Evolutionary conservation across 1,140 invertebrate species (phyloP), one percentile per base, ranked within the genome.

Genomic region (Panagrolaimus sp.): DNA sequence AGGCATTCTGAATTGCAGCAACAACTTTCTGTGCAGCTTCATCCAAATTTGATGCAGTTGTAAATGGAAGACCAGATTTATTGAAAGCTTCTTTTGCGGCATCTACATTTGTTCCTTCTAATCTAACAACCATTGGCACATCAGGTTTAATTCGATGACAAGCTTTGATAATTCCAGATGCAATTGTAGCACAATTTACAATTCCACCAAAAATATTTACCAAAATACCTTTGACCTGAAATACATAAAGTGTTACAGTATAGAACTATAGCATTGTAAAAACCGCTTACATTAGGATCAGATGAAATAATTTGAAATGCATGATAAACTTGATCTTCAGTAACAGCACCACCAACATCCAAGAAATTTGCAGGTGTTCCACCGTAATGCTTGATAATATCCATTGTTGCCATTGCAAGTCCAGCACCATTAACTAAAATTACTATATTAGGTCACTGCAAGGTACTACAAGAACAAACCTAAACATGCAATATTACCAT

Each of bases 311-410:
- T 92, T 85, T 92, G 91, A 84, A 97, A 93, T 63, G 94, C 94
- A 82, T 94, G 92, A 78, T 91, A 90, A 11, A 98, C 94, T 85
- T 93, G 91, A 66, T 84, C 72, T 25, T 92, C 89, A 25, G 92
- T 91, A n/a, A 94, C 93, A 66, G 92, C 91, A 72, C 94, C 94
- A 44, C 94, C 94, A 62, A 97, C 91, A 84, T 97, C 93, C 16
- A 97, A 84, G 84, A 97, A 98, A 84, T 97, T 97, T 0, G 94
- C 94, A 14, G 94, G 93, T 76, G 89, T 88, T 46, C 93, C 93
- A 48, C 93, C 93, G 65, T 83, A 76, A 48, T 84, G 65, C 61
- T 84, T 83, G 66, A 83, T 84, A n/a, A 83, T 84, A 69, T 84
- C 82, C 82, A 82, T 78, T 93, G 68, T 74, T 42, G 93, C 93